phyloP scores from a whole-genome alignment of 2,797 vertebrate genomes.

The Lepilemur septentrionalis region DNA sequence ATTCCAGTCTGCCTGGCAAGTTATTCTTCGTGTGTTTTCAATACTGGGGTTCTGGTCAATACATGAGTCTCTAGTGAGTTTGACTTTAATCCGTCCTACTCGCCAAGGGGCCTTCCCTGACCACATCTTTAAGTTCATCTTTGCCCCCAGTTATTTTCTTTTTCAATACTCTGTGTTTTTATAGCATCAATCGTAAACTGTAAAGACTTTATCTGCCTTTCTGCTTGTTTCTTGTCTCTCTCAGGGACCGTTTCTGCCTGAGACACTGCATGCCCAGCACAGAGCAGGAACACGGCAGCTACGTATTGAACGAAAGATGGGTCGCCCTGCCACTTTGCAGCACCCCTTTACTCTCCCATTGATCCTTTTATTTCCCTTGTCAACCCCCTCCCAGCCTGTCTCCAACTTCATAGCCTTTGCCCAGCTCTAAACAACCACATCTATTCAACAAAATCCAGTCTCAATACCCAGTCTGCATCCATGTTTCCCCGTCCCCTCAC shows the following conservation, averaged over 20 bases:
- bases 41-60: neutral
- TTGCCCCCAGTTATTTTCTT: neutral
- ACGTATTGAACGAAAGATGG: neutral
- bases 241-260: neutral
- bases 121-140: neutral
- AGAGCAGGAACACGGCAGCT: neutral
- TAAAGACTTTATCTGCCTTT: neutral
- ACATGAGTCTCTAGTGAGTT: neutral
- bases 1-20: neutral
- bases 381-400: neutral
- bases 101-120: neutral
- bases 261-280: fast-evolving
- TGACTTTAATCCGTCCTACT: neutral
- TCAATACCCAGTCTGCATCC: neutral
- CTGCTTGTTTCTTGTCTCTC: neutral
- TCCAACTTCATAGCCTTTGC: neutral
- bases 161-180: neutral
- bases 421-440: neutral
- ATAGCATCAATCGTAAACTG: neutral
- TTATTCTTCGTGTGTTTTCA: neutral
- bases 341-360: neutral
- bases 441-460: neutral
- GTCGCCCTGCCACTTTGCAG: neutral
- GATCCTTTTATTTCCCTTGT: neutral
- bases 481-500: neutral